These are phyloP conservation scores for Emesis furor DNA, from an alignment of 2,888 invertebrate species.

Conservation along the genomic window DNA sequence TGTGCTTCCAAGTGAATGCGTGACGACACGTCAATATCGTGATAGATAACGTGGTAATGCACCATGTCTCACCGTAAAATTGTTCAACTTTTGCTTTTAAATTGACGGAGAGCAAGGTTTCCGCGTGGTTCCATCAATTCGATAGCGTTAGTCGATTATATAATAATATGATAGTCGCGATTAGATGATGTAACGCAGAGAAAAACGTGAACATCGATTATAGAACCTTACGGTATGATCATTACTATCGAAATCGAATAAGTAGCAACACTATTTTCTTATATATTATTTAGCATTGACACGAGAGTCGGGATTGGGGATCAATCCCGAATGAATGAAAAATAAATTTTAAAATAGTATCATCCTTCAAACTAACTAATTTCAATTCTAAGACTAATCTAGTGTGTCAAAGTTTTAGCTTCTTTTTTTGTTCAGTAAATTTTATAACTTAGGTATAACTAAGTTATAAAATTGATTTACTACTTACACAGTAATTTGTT, in stretches of 20 bases:
- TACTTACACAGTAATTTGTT: no score
- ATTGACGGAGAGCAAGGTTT: slow-evolving; percentile 9
- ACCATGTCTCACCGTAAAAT: slow-evolving; percentile 41
- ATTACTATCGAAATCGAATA: background rate
- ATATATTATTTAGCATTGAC: no score
- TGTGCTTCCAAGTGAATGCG: slow-evolving; percentile 76
- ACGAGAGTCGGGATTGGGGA: no score
- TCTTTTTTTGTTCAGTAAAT: no score
- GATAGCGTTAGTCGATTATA: background rate
- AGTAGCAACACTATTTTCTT: background rate
- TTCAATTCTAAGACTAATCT: no score
- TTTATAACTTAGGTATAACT: no score
- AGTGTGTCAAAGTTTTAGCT: no score
- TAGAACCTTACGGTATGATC: background rate
- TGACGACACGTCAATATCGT: slow-evolving; percentile 78
- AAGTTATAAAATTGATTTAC: no score
- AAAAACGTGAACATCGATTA: background rate
- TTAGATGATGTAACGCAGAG: background rate
- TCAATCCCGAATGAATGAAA: no score
- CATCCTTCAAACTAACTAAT: no score
- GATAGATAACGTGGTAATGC: slow-evolving; percentile 59
- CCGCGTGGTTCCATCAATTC: background rate
- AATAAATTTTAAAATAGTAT: no score
- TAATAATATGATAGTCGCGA: background rate
- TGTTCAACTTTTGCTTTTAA: slow-evolving; percentile 48